Base-by-base conservation (phyloP, 2,888 invertebrate genomes). In the Lasioglossum pauxillum region DNA sequence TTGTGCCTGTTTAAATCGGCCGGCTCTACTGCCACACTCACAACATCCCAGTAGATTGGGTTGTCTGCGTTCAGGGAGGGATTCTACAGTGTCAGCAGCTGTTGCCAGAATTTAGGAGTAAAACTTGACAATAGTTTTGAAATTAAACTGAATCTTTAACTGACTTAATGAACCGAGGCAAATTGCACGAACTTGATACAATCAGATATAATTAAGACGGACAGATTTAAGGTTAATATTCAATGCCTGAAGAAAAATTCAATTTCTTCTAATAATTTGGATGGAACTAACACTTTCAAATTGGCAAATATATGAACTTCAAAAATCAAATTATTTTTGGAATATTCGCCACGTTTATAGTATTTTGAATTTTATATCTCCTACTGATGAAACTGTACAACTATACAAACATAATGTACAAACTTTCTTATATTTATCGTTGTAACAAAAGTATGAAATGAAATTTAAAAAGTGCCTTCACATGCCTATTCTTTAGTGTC, bases 11-110 rank as follows among this genome's bases (percentile, higher is more conserved):
- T 19, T 44, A 38, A 57, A 1, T 14, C n/a, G 31, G 60, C 53
- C 35, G 12, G 16, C 35, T 46, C 57, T 57, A 57, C 46, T 69
- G 27, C 16, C 5, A 10, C 12, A 69, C 31, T 19, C 14, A 14
- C 16, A 16, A 67, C 71, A 14, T 1, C 23, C 35, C 64, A 53
- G 83, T 69, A 77, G 83, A 82, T 67, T 84, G 73, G 82, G 82
- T 84, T 82, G 73, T 67, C 82, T 76, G 44, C 23, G 16, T 67
- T 35, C 73, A 82, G 82, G 83, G 67, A 57, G 14, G 19, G 5
- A 44, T 41, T 38, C 71, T 71, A 41, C 41, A 14, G n/a, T n/a
- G n/a, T 69, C 69, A 69, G 69, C 69, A 69, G 38, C 23, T 69
- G 38, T 69, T 69, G 23, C 23, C 38, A 23, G 35, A 35, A 38